Percentiles rank a stretch among this genome's conserved stretches.
Evolutionary conservation across 2,797 vertebrate genomes (phyloP).

Genomic region (Scomberomorus guttatus): DNA sequence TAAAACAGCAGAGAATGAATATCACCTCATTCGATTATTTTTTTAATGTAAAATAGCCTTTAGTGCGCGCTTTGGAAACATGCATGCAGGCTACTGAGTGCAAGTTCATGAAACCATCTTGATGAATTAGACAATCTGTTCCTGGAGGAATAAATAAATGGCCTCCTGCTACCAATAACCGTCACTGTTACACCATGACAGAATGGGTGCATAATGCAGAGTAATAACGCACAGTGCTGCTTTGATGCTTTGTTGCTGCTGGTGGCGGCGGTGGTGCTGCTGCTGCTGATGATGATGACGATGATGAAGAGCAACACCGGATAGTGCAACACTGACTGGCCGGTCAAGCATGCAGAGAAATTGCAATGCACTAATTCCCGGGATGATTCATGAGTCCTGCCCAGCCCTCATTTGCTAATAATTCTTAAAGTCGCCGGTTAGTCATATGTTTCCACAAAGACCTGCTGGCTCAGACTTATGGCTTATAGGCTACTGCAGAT

Average conservation of each 20-base stretch:
- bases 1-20: not conserved
- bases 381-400: slow-evolving; percentile 56
- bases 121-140: slow-evolving; percentile 48
- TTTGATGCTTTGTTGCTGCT: slow-evolving; percentile 37
- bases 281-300: slow-evolving; percentile 19
- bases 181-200: slow-evolving; percentile 56
- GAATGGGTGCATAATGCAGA: slow-evolving; percentile 52
- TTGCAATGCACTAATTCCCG: slow-evolving; percentile 45
- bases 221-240: slow-evolving; percentile 35
- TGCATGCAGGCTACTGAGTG: not conserved
- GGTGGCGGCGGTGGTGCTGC: slow-evolving; percentile 10
- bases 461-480: slow-evolving; percentile 62
- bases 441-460: slow-evolving; percentile 63
- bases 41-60: not conserved
- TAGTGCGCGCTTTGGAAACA: not conserved
- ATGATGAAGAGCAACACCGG: slow-evolving; percentile 38
- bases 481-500: slow-evolving; percentile 61
- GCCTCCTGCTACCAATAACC: slow-evolving; percentile 52
- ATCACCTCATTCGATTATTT: not conserved
- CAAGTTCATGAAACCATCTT: slow-evolving; percentile 27
- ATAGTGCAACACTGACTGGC: slow-evolving; percentile 26
- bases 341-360: slow-evolving; percentile 44
- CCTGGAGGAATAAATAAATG: slow-evolving; percentile 50
- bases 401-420: slow-evolving; percentile 44
- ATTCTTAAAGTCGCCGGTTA: slow-evolving; percentile 55